These are phyloP conservation scores for Paraplagusia blochii DNA, from an alignment of 2,113 vertebrate species.

Conservation along the genomic window DNA sequence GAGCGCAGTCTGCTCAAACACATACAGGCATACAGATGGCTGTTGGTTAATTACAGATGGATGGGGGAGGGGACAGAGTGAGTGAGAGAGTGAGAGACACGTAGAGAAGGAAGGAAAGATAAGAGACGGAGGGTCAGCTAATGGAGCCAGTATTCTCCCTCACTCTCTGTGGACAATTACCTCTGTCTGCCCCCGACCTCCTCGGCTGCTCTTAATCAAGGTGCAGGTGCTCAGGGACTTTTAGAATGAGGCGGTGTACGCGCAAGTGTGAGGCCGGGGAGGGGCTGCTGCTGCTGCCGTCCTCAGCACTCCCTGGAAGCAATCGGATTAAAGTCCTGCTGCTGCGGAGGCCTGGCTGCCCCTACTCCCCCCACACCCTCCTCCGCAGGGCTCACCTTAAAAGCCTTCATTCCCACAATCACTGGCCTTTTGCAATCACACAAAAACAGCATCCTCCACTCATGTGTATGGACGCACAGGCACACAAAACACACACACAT, in stretches of 20 bases:
- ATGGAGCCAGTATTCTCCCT: constrained; percentile 44
- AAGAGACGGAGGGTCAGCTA: constrained; percentile 43
- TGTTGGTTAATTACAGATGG: constrained; percentile 74
- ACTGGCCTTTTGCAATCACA: constrained; percentile 23
- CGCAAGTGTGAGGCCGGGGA: constrained; percentile 7
- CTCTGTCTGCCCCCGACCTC: constrained; percentile 53
- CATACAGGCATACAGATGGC: constrained; percentile 69
- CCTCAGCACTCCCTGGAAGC: constrained; percentile 68
- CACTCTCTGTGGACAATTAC: constrained; percentile 61
- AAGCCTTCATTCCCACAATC: constrained; percentile 29
- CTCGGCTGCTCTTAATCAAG: constrained; percentile 69
- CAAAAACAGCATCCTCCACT: neutral
- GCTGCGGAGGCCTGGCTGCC: constrained; percentile 44
- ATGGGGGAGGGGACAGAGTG: constrained; percentile 50
- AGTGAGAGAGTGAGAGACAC: constrained; percentile 9
- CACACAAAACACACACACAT: neutral
- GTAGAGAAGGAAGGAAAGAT: constrained; percentile 18
- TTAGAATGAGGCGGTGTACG: constrained; percentile 14
- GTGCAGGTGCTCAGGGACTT: constrained; percentile 52
- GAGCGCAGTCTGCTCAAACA: constrained; percentile 66
- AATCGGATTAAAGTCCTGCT: constrained; percentile 72
- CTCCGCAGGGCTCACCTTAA: constrained; percentile 44
- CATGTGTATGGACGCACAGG: constrained; percentile 7
- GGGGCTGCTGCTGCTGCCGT: constrained; percentile 62
- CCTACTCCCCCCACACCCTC: no score